phyloP scores from a whole-genome alignment of 1,140 invertebrate genomes.

The Cephus cinctus region DNA sequence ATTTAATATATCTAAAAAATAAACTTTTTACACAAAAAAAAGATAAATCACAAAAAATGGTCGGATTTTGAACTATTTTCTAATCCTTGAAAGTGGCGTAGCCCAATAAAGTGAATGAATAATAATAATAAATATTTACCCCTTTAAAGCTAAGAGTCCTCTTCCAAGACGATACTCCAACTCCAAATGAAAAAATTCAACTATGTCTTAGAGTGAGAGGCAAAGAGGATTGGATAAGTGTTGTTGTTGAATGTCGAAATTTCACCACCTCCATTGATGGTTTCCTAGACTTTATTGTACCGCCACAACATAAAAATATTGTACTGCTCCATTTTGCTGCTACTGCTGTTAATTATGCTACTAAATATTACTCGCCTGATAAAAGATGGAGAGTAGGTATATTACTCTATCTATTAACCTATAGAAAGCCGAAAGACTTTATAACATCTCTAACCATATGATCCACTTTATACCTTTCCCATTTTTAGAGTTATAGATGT shows the following conservation, averaged over 20 bases:
- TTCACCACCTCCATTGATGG: conserved; percentile 47
- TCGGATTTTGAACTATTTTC: too few species aligned
- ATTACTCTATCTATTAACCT: neutral
- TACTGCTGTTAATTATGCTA: conserved; percentile 49
- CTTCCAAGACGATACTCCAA: conserved; percentile 44
- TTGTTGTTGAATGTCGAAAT: conserved; percentile 49
- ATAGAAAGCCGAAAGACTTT: too few species aligned
- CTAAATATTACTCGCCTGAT: conserved; percentile 52
- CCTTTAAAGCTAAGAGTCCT: conserved; percentile 39
- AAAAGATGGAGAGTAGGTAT: conserved; percentile 47
- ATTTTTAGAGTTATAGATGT: neutral
- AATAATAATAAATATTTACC: too few species aligned
- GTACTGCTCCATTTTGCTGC: conserved; percentile 48
- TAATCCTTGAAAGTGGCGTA: too few species aligned
- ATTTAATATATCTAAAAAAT: too few species aligned
- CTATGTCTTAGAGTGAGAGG: conserved; percentile 45
- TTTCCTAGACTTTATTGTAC: conserved; percentile 52
- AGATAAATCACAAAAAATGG: too few species aligned
- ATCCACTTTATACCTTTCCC: too few species aligned
- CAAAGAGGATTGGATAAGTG: conserved; percentile 45
- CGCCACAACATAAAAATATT: conserved; percentile 46
- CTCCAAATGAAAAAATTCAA: conserved; percentile 47
- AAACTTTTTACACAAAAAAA: too few species aligned
- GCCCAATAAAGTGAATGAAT: too few species aligned
- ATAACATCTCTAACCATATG: too few species aligned